Evolutionary conservation across 2,888 invertebrate species (phyloP).

Genomic region (Cyrtodaria siliqua): DNA sequence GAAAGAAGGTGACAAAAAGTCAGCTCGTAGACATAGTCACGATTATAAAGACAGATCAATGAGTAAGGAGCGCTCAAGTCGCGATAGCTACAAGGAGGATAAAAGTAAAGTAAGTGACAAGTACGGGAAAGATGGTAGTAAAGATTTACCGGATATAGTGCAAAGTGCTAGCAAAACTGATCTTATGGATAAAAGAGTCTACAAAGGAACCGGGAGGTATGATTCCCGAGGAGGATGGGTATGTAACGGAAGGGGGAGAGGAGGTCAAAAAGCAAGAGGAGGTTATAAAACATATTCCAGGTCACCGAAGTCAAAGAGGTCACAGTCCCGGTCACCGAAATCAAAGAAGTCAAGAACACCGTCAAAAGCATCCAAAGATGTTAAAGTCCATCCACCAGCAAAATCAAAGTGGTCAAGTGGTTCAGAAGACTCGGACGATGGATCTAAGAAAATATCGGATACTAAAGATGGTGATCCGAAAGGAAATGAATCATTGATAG

Average conservation of each 20-base stretch:
- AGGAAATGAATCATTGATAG: constrained; percentile 35
- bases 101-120: neutral
- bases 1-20: no score
- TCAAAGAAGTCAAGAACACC: constrained; percentile 19
- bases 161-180: constrained; percentile 12
- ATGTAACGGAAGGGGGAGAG: neutral
- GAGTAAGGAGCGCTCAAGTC: neutral
- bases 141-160: constrained; percentile 17
- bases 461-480: no score
- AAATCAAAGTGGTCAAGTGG: constrained; percentile 40
- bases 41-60: neutral
- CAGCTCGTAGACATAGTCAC: no score
- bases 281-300: neutral
- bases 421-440: constrained; percentile 14
- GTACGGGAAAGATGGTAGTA: neutral
- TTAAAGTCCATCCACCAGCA: neutral
- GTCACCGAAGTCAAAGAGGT: neutral
- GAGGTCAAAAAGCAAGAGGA: neutral
- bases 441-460: neutral
- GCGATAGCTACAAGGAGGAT: neutral
- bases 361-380: no score
- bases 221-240: neutral
- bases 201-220: neutral
- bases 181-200: constrained; percentile 22
- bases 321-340: constrained; percentile 16